These are phyloP conservation scores for Crambe crambe DNA, from an alignment of 37 sponge, comb jelly and placozoan genomes.

Conservation along the genomic window DNA sequence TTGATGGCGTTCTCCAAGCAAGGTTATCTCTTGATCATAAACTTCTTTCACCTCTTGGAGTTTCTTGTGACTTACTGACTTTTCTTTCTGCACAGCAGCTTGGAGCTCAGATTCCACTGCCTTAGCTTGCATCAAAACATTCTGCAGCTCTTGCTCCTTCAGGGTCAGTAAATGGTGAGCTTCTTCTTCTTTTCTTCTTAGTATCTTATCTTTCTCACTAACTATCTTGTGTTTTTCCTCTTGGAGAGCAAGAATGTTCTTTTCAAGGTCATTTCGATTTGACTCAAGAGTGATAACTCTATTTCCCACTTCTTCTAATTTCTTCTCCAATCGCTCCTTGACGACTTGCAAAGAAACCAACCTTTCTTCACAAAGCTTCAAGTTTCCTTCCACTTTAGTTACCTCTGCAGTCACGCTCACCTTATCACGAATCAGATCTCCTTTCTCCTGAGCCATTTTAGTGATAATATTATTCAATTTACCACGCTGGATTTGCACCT, in stretches of 20 bases:
- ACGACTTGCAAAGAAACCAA: constrained; percentile 3
- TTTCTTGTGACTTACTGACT: not conserved
- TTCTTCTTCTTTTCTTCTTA: constrained; percentile 39
- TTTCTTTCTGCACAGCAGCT: constrained; percentile 10
- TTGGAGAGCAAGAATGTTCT: constrained; percentile 35
- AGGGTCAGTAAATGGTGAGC: constrained; percentile 6
- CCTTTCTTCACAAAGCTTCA: constrained; percentile 23
- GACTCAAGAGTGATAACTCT: constrained; percentile 3
- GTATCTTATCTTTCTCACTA: constrained; percentile 3
- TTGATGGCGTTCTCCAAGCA: constrained; percentile 15
- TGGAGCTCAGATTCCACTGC: constrained; percentile 17
- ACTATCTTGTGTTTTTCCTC: constrained; percentile 51
- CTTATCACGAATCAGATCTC: constrained; percentile 56
- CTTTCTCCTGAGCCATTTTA: constrained; percentile 71
- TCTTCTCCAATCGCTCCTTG: constrained; percentile 31
- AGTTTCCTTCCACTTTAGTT: constrained; percentile 26
- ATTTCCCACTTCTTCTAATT: constrained; percentile 24
- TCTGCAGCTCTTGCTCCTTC: constrained; percentile 43
- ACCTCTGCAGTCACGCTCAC: constrained; percentile 24
- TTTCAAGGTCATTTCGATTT: constrained; percentile 22
- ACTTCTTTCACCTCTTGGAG: not conserved
- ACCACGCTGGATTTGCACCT: constrained; percentile 60
- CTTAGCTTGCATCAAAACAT: constrained; percentile 15
- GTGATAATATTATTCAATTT: constrained; percentile 50
- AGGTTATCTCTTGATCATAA: constrained; percentile 15